Conservation (phyloP, 1,140 invertebrate species). For the Zaprionus nigranus region DNA sequence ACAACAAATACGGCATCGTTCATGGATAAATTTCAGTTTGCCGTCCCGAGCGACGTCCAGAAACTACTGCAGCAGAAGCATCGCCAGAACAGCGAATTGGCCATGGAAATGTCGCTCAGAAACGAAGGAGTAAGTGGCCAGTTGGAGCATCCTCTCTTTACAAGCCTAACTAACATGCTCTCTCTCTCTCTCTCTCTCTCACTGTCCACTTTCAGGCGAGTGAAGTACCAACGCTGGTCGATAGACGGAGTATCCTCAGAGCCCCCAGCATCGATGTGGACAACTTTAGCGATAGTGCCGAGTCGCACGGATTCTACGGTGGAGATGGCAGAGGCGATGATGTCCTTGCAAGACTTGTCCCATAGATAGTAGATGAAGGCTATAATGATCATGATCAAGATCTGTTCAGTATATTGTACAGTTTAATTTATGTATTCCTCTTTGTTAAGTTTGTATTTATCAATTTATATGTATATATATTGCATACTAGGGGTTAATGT, state of each 20-base stretch:
- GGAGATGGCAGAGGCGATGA: constrained; percentile 61
- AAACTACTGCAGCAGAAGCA: constrained; percentile 46
- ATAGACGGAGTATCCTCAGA: constrained; percentile 29
- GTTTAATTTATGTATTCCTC: no score
- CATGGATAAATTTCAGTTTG: constrained; percentile 45
- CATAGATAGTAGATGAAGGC: constrained; percentile 62
- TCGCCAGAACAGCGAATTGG: constrained; percentile 36
- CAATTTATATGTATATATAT: constrained; percentile 7
- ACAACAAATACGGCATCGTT: constrained; percentile 19
- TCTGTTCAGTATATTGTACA: not conserved
- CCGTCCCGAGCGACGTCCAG: constrained; percentile 52
- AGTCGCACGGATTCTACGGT: constrained; percentile 38
- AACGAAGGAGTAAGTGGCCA: constrained; percentile 56
- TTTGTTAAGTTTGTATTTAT: constrained; percentile 1
- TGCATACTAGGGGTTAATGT: not conserved
- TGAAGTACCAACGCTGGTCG: constrained; percentile 55
- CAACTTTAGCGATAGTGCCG: constrained; percentile 38
- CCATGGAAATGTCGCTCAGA: constrained; percentile 70
- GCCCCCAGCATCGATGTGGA: constrained; percentile 58
- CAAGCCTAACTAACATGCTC: not conserved
- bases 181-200: not conserved
- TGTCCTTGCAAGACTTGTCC: constrained; percentile 66
- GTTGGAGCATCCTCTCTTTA: not conserved
- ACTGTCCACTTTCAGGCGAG: constrained; percentile 31
- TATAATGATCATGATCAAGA: not conserved